Conservation (phyloP, 2,797 vertebrate species). For the Melanitta fusca region DNA sequence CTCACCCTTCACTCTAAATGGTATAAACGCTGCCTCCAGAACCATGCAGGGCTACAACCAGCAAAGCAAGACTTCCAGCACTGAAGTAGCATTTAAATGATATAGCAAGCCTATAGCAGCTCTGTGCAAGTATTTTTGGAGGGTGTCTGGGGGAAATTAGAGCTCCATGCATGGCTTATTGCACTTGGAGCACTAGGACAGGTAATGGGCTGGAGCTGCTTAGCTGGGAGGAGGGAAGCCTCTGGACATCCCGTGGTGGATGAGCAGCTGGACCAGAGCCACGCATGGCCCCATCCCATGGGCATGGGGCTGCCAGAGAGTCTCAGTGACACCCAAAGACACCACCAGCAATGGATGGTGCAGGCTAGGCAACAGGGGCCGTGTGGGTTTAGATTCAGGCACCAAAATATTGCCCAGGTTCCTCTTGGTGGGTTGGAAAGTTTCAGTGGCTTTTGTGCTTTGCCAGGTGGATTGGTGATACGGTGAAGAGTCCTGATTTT, state of each 20-base stretch:
- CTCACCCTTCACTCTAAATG: not conserved
- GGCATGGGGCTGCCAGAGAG: accelerated
- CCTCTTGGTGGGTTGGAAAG: accelerated
- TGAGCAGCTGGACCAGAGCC: not conserved
- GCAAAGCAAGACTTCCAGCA: not conserved
- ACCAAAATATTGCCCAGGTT: not conserved
- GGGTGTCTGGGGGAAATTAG: not conserved
- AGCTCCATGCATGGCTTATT: not conserved
- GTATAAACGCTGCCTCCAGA: not conserved
- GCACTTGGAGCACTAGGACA: not conserved
- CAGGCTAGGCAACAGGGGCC: accelerated
- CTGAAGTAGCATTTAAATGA: not conserved
- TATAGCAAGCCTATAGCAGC: not conserved
- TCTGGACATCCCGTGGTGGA: not conserved
- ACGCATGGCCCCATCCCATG: accelerated
- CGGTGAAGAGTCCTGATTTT: not conserved
- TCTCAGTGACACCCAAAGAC: not conserved
- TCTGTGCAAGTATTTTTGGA: not conserved
- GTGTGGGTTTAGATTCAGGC: accelerated
- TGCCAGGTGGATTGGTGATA: accelerated
- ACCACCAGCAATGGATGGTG: not conserved
- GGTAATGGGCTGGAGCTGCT: not conserved
- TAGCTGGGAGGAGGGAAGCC: not conserved
- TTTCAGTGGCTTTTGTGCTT: not conserved
- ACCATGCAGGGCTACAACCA: not conserved